Evolutionary conservation across 2,113 vertebrate species (phyloP), one percentile per base, ranked within the genome.

Genomic region (Esox niger): DNA sequence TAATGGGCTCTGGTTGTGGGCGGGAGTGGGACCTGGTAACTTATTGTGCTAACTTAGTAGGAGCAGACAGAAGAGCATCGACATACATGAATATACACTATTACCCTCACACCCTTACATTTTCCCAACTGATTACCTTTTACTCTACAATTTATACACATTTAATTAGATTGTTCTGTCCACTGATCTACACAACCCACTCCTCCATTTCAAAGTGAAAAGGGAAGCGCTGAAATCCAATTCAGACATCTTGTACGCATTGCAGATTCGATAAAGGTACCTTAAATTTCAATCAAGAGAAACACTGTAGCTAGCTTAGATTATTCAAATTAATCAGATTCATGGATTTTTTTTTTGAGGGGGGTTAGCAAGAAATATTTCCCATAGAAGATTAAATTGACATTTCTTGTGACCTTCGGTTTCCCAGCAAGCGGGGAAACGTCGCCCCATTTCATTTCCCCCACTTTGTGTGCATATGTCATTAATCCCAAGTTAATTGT

Each of bases 321-420:
- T 52, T 15, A 52, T n/a, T 52, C 47, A 52, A 21, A 52, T 52
- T 23, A 89, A 87, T 86, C 62, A 76, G 82, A 88, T 89, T 89
- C 84, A 88, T 88, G 75, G 68, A 57, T 17, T 3, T 49, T 52
- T 52, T 9, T 88, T 87, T 85, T 78, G n/a, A n/a, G n/a, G n/a
- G n/a, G n/a, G n/a, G 76, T 79, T 58, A 69, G 75, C 62, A 7
- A 62, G 11, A 49, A 75, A 64, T 70, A 58, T 69, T 87, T 84
- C 78, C 64, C 72, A 64, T 57, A 75, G 71, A 62, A 82, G 80
- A 84, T 86, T 80, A 79, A 68, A 75, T 64, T 84, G 85, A 83
- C 86, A 86, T 54, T 61, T 63, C 20, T 26, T 23, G 4, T 82
- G 86, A 84, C 85, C 85, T 4, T 8, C 2, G 3, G 63, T 81